Conservation (phyloP, 2,797 vertebrate species). For the Nannoperca obscura region DNA sequence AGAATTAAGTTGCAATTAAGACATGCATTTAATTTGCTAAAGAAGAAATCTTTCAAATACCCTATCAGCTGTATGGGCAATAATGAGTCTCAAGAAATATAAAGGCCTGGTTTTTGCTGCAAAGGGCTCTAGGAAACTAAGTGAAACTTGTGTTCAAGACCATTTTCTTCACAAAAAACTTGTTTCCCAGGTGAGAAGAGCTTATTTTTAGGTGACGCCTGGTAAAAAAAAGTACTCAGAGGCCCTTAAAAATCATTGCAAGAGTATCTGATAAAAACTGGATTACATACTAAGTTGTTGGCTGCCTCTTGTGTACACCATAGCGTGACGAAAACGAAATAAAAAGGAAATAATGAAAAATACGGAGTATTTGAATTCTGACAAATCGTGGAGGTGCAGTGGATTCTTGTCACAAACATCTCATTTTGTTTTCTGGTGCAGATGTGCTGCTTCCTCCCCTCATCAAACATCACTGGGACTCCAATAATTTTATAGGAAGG, state of each 20-base stretch:
- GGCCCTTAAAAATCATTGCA: background rate
- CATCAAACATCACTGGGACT: background rate
- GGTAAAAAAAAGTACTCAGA: background rate
- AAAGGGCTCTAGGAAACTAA: background rate
- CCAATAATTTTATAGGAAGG: background rate
- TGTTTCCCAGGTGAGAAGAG: background rate
- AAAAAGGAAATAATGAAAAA: no score
- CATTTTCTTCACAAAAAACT: background rate
- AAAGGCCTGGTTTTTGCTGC: background rate
- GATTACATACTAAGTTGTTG: background rate
- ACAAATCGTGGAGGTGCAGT: background rate
- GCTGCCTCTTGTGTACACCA: background rate
- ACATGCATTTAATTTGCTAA: background rate
- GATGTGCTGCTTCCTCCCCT: background rate
- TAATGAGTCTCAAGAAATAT: background rate
- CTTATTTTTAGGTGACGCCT: background rate
- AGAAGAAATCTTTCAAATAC: background rate
- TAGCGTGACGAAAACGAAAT: background rate
- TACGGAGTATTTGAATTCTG: no score
- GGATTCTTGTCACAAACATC: background rate
- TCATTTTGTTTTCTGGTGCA: background rate
- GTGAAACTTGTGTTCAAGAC: background rate
- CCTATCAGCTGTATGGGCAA: background rate
- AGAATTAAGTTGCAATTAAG: background rate
- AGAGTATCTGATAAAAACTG: background rate